Percentiles rank a stretch among this genome's conserved stretches.
Evolutionary conservation across 2,888 invertebrate genomes (phyloP).

Genomic region (Hofmannophila pseudospretella): DNA sequence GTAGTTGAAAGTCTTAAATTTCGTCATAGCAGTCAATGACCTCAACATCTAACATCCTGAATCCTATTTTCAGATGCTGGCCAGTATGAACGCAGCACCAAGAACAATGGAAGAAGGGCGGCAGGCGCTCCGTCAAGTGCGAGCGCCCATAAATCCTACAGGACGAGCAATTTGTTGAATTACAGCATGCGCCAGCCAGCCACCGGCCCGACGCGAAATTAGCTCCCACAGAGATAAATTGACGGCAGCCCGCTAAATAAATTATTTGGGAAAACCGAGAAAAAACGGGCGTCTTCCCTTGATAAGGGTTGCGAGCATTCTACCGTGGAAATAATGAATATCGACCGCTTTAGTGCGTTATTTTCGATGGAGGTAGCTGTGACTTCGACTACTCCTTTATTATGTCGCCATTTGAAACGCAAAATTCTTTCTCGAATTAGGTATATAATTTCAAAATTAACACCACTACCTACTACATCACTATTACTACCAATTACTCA

Average conservation of each 20-base stretch:
- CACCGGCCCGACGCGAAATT: slow-evolving; percentile 76
- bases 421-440: too few species aligned
- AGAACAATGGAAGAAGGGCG: slow-evolving; percentile 67
- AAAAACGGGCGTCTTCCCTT: slow-evolving; percentile 75
- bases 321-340: slow-evolving; percentile 67
- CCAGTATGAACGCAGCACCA: slow-evolving; percentile 36
- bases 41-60: slow-evolving; percentile 20
- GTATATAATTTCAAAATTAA: not conserved
- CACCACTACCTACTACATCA: too few species aligned
- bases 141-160: slow-evolving; percentile 67
- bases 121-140: slow-evolving; percentile 69
- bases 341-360: slow-evolving; percentile 39
- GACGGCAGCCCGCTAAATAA: slow-evolving; percentile 75
- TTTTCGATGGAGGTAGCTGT: not conserved
- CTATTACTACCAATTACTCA: too few species aligned
- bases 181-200: slow-evolving; percentile 76
- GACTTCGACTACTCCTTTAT: too few species aligned
- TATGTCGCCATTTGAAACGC: not conserved
- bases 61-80: slow-evolving; percentile 38
- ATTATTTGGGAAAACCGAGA: slow-evolving; percentile 78
- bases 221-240: slow-evolving; percentile 77
- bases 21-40: slow-evolving; percentile 12
- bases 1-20: too few species aligned
- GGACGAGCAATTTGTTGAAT: slow-evolving; percentile 78
- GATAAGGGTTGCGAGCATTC: slow-evolving; percentile 72